Base-by-base conservation (phyloP, 2,113 vertebrate species). In the Callaeas wilsoni region DNA sequence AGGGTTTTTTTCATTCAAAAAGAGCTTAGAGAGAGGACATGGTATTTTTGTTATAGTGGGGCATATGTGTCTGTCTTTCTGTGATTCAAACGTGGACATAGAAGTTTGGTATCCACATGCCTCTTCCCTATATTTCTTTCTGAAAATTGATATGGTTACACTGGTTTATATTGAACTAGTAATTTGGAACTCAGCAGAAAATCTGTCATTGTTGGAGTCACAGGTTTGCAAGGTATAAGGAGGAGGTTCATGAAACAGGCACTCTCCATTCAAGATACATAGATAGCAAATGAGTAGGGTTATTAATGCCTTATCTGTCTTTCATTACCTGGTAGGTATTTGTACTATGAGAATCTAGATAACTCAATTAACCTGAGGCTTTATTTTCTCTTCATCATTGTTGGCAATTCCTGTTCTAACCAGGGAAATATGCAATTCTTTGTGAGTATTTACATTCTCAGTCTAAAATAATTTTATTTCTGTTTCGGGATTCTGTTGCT, bases 381-480 rank as follows among this genome's bases (percentile, higher is more conserved):
- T 87, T 82, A 68, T 87, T 81, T 89, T 57, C 42, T 91, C 50
- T 80, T 86, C 25, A 18, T 69, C 55, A 6, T 37, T 32, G 25
- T 46, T 84, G 47, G 20, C 44, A 65, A 29, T 81, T 78, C n/a
- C 35, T 59, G 4, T 70, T 85, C 35, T 70, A 76, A 49, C 27
- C 35, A 76, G 27, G 12, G 49, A 71, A 63, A 63, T 33, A 21
- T 4, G 9, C 1, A 3, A 65, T 56, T 32, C 32, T 63, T 49
- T 56, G 9, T 69, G 27, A 89, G 47, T 74, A 37, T 81, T 76
- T 83, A 59, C 8, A 9, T 8, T 60, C 32, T 49, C 12, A 10
- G 5, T 67, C 39, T 85, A 71, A 83, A 90, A 71, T 37, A 50
- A 67, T 75, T 85, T 83, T 70, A 82, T 82, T 92, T 71, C 71